Percentiles rank a stretch among this genome's conserved stretches.
Conservation (phyloP, 1,140 invertebrate species). For the Trigoniulus corallinus region DNA sequence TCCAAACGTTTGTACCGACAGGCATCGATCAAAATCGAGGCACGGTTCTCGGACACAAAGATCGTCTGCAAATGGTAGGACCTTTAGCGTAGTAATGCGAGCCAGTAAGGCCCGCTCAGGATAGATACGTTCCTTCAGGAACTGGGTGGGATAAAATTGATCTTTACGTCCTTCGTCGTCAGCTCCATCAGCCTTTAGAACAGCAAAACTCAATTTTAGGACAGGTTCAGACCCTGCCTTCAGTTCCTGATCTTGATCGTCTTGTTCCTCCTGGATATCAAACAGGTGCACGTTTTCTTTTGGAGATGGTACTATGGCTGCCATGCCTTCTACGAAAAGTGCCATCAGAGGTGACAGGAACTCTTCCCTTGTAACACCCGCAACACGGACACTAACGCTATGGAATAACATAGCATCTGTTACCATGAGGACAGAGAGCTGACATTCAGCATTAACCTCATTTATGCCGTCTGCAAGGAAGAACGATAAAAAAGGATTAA, state of each 20-base stretch:
- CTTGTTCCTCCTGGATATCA: slow-evolving; percentile 79
- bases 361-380: slow-evolving; percentile 80
- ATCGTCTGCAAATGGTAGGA: slow-evolving; percentile 92
- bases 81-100: slow-evolving; percentile 68
- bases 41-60: slow-evolving; percentile 91
- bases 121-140: slow-evolving; percentile 83
- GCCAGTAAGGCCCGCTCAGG: slow-evolving; percentile 70
- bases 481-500: slow-evolving; percentile 9
- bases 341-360: slow-evolving; percentile 80
- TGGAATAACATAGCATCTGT: slow-evolving; percentile 90
- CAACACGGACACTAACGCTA: slow-evolving; percentile 81
- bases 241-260: slow-evolving; percentile 62
- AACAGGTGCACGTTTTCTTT: slow-evolving; percentile 87
- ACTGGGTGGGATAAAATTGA: slow-evolving; percentile 65
- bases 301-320: slow-evolving; percentile 77
- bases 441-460: slow-evolving; percentile 30
- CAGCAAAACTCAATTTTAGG: slow-evolving; percentile 89
- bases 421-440: slow-evolving; percentile 69
- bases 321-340: slow-evolving; percentile 79
- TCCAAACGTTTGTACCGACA: slow-evolving; percentile 81
- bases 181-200: slow-evolving; percentile 55
- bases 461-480: slow-evolving; percentile 34
- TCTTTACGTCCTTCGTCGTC: slow-evolving; percentile 53
- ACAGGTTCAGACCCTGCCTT: no score
- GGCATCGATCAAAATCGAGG: slow-evolving; percentile 84